phyloP scores from a whole-genome alignment of 2,113 vertebrate genomes.

The Zosterops lateralis region DNA sequence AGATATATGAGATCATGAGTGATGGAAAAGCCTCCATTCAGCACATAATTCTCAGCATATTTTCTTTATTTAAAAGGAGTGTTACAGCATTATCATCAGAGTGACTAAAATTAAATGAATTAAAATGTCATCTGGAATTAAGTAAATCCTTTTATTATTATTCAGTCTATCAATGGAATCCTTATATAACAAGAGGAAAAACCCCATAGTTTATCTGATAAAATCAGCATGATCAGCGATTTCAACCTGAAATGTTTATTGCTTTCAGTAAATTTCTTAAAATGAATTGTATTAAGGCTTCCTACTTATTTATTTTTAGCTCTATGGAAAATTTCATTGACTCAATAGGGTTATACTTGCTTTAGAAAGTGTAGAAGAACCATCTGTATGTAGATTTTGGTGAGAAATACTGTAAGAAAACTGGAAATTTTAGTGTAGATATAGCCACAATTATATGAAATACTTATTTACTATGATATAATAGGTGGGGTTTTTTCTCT shows the following conservation, averaged over 20 bases:
- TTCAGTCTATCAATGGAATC: slow-evolving; percentile 31
- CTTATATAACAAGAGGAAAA: background rate
- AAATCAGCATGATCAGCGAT: slow-evolving; percentile 35
- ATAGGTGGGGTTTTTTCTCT: background rate
- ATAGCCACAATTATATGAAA: background rate
- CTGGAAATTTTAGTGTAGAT: background rate
- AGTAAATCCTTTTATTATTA: slow-evolving; percentile 54
- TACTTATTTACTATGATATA: background rate
- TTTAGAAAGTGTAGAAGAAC: background rate
- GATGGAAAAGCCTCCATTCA: slow-evolving; percentile 19
- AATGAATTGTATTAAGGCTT: background rate
- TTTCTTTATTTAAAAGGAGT: slow-evolving; percentile 46
- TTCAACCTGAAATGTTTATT: slow-evolving; percentile 31
- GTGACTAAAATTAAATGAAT: slow-evolving; percentile 47
- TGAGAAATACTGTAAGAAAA: background rate
- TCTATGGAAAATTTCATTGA: background rate
- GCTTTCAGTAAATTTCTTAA: slow-evolving; percentile 30
- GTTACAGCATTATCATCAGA: slow-evolving; percentile 41
- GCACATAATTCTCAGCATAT: slow-evolving; percentile 41
- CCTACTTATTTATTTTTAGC: background rate
- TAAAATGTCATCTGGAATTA: slow-evolving; percentile 59
- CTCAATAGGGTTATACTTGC: background rate
- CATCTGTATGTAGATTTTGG: background rate
- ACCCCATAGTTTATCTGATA: background rate
- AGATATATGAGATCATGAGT: background rate